Percentiles rank a stretch among this genome's conserved stretches.
phyloP scores from a whole-genome alignment of 2,113 vertebrate species.

The Phrynosoma platyrhinos region DNA sequence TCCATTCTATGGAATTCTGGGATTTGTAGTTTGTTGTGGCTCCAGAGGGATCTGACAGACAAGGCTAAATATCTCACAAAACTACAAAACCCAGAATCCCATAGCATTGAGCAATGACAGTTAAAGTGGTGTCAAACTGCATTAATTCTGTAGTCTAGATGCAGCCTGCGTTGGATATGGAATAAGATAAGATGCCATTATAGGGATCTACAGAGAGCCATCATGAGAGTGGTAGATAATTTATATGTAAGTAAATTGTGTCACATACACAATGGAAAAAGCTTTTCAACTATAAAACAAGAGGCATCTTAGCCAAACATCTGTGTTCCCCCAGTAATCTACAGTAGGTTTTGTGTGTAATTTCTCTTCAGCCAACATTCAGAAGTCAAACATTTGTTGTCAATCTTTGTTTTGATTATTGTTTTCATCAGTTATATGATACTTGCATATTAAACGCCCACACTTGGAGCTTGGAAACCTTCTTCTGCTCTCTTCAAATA shows the following conservation, averaged over 20 bases:
- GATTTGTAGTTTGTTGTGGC: too few relatives aligned
- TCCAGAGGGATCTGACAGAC: too few relatives aligned
- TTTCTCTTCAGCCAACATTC: not conserved
- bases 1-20: too few relatives aligned
- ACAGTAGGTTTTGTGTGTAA: not conserved
- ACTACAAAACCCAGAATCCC: too few relatives aligned
- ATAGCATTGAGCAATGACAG: too few relatives aligned
- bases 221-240: not conserved
- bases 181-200: not conserved
- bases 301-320: conserved; percentile 9
- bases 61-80: too few relatives aligned
- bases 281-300: not conserved
- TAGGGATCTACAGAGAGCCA: not conserved
- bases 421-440: not conserved
- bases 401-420: not conserved
- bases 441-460: conserved; percentile 26
- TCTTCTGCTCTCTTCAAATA: conserved; percentile 10
- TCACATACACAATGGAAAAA: not conserved
- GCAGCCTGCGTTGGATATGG: not conserved
- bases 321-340: conserved; percentile 8
- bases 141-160: too few relatives aligned
- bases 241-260: not conserved
- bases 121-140: too few relatives aligned
- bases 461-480: conserved; percentile 5
- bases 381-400: conserved; percentile 14